Percentiles rank a stretch among this genome's conserved stretches.
Conservation (phyloP, 2,888 invertebrate genomes). For the Antheraea assamensis region DNA sequence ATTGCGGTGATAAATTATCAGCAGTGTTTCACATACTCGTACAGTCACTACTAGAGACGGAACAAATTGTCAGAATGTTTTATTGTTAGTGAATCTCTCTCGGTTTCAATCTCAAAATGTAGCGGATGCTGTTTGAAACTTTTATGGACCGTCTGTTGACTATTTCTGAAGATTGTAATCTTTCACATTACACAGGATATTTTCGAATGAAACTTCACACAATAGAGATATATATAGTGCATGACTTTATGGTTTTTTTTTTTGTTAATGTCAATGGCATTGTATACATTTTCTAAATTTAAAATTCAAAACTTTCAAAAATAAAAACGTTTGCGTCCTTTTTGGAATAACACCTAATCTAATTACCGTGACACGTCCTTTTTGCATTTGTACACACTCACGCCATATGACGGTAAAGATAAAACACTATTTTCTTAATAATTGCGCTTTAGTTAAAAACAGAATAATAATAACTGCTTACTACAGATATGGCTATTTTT, state of each 20-base stretch:
- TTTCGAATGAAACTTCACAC: not conserved
- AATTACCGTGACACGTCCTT: too few relatives aligned
- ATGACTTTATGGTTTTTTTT: too few relatives aligned
- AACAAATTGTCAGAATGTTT: constrained; percentile 36
- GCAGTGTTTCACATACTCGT: not conserved
- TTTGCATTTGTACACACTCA: too few relatives aligned
- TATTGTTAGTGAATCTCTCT: constrained; percentile 37
- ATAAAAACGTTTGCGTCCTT: too few relatives aligned
- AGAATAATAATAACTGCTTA: too few relatives aligned
- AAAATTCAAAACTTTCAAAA: too few relatives aligned
- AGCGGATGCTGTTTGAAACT: constrained; percentile 18
- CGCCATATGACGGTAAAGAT: not conserved
- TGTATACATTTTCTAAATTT: too few relatives aligned
- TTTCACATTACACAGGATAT: not conserved
- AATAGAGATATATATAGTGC: too few relatives aligned
- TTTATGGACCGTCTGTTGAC: constrained; percentile 13
- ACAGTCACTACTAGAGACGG: constrained; percentile 12
- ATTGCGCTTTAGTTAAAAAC: not conserved
- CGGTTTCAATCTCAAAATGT: constrained; percentile 37
- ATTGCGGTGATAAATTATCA: constrained; percentile 35
- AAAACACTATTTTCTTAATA: not conserved
- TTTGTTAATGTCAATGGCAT: too few relatives aligned
- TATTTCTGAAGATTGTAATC: constrained; percentile 10
- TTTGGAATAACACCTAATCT: too few relatives aligned
- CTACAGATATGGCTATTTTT: too few relatives aligned